A percentile compares a stretch with the other conserved stretches of the same genome.
These are phyloP conservation scores for Pemphigus obesinymphae DNA, from an alignment of 1,140 invertebrate genomes.

Conservation along the genomic window DNA sequence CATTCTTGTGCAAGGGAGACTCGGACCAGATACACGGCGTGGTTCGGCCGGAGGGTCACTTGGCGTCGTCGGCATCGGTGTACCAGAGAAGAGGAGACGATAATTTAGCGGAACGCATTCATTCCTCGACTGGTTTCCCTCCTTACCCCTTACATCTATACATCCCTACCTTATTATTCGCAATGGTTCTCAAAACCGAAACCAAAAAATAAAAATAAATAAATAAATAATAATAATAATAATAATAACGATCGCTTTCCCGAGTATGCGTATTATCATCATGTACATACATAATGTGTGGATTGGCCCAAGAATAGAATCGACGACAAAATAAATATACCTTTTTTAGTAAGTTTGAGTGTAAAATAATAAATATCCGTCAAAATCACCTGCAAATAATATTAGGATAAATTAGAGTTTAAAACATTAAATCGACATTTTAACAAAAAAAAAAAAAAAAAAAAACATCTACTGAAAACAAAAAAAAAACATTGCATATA, in stretches of 20 bases:
- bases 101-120: not conserved
- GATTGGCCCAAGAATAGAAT: too few species aligned
- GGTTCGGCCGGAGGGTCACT: not conserved
- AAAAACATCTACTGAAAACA: too few species aligned
- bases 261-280: not conserved
- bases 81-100: not conserved
- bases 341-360: too few species aligned
- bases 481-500: too few species aligned
- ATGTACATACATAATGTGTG: not conserved
- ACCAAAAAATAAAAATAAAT: too few species aligned
- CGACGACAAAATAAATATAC: too few species aligned
- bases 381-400: too few species aligned
- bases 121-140: constrained; percentile 9
- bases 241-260: not conserved
- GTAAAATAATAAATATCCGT: not conserved
- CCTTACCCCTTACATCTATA: not conserved
- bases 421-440: too few species aligned
- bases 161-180: not conserved
- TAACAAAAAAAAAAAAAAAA: too few species aligned
- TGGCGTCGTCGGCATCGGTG: not conserved
- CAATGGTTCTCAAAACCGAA: constrained; percentile 24
- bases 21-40: not conserved
- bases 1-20: not conserved
- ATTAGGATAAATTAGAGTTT: too few species aligned
- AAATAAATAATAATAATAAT: not conserved